phyloP scores from a whole-genome alignment of 2,113 vertebrate species.

The Halichoeres trimaculatus region DNA sequence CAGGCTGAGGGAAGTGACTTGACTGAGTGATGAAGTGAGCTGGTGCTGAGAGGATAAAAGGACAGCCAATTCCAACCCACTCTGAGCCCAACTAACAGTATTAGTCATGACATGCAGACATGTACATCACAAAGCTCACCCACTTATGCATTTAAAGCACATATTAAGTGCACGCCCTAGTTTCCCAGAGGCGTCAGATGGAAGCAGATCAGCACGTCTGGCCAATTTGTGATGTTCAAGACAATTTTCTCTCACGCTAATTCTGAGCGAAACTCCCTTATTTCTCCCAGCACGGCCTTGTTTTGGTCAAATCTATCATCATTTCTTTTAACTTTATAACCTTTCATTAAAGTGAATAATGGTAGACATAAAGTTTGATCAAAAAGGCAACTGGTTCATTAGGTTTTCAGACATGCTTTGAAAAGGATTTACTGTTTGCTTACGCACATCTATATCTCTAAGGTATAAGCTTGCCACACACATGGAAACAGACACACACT shows the following conservation, averaged over 20 bases:
- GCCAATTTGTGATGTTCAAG: constrained; percentile 26
- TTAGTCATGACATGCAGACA: constrained; percentile 62
- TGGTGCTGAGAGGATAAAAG: constrained; percentile 46
- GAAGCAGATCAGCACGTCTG: constrained; percentile 20
- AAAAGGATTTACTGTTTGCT: neutral
- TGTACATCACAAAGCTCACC: constrained; percentile 23
- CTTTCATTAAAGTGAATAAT: constrained; percentile 14
- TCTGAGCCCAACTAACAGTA: constrained; percentile 55
- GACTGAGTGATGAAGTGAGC: constrained; percentile 58
- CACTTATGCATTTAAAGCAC: constrained; percentile 47
- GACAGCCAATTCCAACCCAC: constrained; percentile 47
- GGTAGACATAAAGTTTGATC: neutral
- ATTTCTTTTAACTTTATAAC: neutral
- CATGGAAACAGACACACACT: constrained; percentile 5
- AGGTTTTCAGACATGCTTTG: neutral
- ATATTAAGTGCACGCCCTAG: constrained; percentile 47
- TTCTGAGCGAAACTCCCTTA: constrained; percentile 5
- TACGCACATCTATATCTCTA: neutral
- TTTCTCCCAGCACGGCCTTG: constrained; percentile 20
- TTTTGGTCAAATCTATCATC: constrained; percentile 7
- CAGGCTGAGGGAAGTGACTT: constrained; percentile 51
- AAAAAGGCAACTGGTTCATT: neutral
- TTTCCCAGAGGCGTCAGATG: constrained; percentile 48
- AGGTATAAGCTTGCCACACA: neutral
- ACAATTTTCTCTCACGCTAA: constrained; percentile 6